A percentile compares a stretch with the other conserved stretches of the same genome.
Conservation (phyloP, 2,888 invertebrate genomes). For the Torymus tubicola region DNA sequence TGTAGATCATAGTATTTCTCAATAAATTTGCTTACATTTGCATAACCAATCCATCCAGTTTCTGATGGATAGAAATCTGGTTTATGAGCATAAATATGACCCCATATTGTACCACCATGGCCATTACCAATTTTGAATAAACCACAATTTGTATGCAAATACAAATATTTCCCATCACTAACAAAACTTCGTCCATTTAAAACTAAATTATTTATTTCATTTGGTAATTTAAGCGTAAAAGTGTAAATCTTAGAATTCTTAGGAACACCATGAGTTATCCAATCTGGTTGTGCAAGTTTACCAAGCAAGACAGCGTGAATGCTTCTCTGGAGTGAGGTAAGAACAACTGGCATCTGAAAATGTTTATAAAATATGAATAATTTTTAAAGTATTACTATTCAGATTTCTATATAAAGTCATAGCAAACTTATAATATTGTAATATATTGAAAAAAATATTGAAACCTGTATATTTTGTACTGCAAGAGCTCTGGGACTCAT, state of each 20-base stretch:
- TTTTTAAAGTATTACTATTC: constrained; percentile 9
- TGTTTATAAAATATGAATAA: constrained; percentile 53
- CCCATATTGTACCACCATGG: constrained; percentile 93
- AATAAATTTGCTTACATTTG: constrained; percentile 81
- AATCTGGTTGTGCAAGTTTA: constrained; percentile 89
- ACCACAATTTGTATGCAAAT: constrained; percentile 89
- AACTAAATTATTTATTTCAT: constrained; percentile 77
- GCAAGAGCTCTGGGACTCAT: constrained; percentile 89
- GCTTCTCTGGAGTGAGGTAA: constrained; percentile 91
- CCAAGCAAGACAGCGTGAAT: constrained; percentile 93
- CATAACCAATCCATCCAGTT: constrained; percentile 91
- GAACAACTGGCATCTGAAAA: constrained; percentile 87
- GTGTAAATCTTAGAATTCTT: constrained; percentile 85
- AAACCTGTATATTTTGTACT: constrained; percentile 88
- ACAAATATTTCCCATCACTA: constrained; percentile 93
- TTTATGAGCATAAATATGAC: constrained; percentile 91
- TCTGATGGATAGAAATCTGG: constrained; percentile 89
- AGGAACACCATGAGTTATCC: constrained; percentile 93
- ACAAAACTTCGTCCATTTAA: constrained; percentile 82
- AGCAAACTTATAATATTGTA: constrained; percentile 15
- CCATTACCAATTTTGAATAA: constrained; percentile 96
- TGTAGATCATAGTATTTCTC: too few relatives aligned
- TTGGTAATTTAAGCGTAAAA: constrained; percentile 79
- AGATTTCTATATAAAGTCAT: not conserved
- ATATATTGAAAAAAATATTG: constrained; percentile 29